Conservation (phyloP, 2,113 vertebrate genomes). For the Ctenodactylus gundi region DNA sequence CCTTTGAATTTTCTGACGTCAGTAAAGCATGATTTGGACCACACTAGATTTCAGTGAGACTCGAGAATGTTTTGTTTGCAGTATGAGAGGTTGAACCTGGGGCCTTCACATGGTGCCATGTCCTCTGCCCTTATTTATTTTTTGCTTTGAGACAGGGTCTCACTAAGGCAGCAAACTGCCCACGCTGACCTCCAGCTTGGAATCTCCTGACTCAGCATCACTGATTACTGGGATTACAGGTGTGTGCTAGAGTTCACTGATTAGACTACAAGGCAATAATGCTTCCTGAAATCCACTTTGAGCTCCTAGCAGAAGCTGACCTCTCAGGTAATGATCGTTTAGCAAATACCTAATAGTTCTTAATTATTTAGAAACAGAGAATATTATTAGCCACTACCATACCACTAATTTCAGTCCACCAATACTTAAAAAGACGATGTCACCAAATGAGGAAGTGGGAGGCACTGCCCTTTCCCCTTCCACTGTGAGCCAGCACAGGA, state of each 20-base stretch:
- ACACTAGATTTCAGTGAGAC: slow-evolving; percentile 1
- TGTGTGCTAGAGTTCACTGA: not conserved
- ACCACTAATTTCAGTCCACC: not conserved
- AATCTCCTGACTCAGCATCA: not conserved
- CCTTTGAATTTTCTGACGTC: not conserved
- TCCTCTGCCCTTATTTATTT: not conserved
- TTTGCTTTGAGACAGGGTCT: not conserved
- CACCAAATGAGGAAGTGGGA: not conserved
- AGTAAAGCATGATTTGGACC: not conserved
- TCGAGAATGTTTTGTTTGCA: not conserved
- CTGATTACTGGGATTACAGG: not conserved
- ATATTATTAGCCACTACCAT: not conserved
- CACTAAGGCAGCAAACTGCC: not conserved
- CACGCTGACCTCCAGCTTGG: not conserved
- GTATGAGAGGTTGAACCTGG: not conserved
- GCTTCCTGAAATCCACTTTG: slow-evolving; percentile 27
- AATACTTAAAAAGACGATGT: not conserved
- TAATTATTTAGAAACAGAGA: slow-evolving; percentile 24
- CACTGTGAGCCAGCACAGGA: not conserved
- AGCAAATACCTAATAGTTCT: slow-evolving; percentile 3
- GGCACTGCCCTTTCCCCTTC: not conserved
- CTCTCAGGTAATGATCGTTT: not conserved
- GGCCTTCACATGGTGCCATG: not conserved
- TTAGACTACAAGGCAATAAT: not conserved
- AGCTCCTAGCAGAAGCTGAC: not conserved